phyloP scores from a whole-genome alignment of 2,113 vertebrate species.

The Sus scrofa region DNA sequence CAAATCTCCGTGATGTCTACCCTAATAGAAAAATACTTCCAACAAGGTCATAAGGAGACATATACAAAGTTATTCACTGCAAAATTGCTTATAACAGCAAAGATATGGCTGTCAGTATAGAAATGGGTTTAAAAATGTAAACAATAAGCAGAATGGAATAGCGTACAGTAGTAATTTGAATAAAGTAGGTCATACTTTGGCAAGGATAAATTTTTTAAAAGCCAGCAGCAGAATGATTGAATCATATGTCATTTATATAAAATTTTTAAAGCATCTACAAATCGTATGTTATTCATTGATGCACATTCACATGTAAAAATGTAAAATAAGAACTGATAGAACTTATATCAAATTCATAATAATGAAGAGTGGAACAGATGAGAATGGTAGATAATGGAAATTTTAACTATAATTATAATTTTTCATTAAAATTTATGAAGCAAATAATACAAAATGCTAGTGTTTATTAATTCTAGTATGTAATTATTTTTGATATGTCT shows the following conservation, averaged over 20 bases:
- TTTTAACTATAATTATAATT: neutral
- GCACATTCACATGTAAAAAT: neutral
- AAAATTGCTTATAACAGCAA: conserved; percentile 24
- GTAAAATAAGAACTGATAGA: conserved; percentile 12
- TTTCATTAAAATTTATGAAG: neutral
- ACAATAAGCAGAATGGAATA: neutral
- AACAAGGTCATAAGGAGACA: neutral
- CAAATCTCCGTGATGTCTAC: neutral
- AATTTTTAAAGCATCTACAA: neutral
- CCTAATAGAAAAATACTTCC: neutral
- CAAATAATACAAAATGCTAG: neutral
- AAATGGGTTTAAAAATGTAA: neutral
- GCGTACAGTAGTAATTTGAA: neutral
- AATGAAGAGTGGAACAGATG: neutral
- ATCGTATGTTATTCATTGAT: neutral
- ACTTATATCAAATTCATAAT: neutral
- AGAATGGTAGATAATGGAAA: neutral
- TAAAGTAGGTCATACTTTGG: neutral
- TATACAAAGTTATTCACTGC: neutral
- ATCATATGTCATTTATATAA: neutral
- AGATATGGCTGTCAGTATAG: neutral
- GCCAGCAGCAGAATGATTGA: neutral
- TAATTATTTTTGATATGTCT: neutral
- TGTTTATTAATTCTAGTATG: neutral
- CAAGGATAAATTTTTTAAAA: neutral